These are phyloP conservation scores for Rhagologus leucostigma DNA, from an alignment of 2,113 vertebrate genomes.

Conservation along the genomic window DNA sequence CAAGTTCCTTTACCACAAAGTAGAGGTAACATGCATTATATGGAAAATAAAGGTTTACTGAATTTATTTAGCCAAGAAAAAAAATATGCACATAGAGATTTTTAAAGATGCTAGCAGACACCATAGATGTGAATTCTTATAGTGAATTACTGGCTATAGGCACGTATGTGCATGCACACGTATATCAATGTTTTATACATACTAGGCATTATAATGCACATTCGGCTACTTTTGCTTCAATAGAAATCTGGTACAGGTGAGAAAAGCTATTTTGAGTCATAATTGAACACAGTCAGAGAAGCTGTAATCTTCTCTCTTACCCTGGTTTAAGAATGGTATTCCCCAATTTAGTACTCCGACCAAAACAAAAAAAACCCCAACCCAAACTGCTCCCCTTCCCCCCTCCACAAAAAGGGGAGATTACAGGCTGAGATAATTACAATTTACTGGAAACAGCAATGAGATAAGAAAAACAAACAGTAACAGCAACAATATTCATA, in stretches of 20 bases:
- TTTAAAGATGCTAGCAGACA: background rate
- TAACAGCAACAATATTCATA: background rate
- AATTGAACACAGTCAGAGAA: background rate
- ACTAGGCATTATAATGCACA: background rate
- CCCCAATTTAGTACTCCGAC: background rate
- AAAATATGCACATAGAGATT: rapidly evolving
- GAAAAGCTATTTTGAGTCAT: background rate
- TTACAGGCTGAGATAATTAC: background rate
- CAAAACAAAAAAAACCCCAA: background rate
- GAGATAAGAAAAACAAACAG: background rate
- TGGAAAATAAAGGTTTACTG: background rate
- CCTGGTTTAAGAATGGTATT: background rate
- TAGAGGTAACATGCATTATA: background rate
- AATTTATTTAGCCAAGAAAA: background rate
- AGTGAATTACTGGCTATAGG: background rate
- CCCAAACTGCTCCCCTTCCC: background rate
- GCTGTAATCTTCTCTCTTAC: background rate
- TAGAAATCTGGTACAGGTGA: background rate
- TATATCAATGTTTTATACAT: background rate
- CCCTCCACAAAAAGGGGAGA: background rate
- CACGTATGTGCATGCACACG: background rate
- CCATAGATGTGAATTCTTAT: background rate
- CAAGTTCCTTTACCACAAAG: background rate
- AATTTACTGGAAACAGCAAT: background rate
- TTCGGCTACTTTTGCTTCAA: background rate